Base-by-base conservation (phyloP, 1,140 invertebrate species). In the Pseudomyrmex concolor region DNA sequence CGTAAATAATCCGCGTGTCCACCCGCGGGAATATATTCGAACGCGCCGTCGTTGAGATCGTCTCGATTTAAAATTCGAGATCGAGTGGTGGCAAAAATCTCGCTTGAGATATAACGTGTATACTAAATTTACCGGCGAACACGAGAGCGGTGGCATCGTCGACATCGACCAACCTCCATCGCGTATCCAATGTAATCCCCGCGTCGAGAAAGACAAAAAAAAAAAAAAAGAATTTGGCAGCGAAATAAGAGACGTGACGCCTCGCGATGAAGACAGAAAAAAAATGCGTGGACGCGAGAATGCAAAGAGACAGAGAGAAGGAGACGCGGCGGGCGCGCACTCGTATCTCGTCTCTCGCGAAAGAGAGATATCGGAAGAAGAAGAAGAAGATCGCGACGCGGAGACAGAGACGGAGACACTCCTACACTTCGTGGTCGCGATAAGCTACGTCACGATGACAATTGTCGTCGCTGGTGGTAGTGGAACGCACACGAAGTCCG, bases 371-470 rank as follows among this genome's bases (percentile, higher is more conserved):
- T 74, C 71, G 70, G 59, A 70, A 82, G 70, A 74, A 57, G 34
- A 51, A 55, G 76, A 51, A 34, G 70, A 67, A 59, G 17, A 48
- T 34, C 17, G 54, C 71, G 72, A 25, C 22, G 22, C 22, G 22
- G 22, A 87, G 85, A 87, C 77, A 86, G 66, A 70, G 70, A 82
- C 34, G 17, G 66, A 80, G 73, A 68, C 62, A 86, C 88, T 83
- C 88, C 87, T 73, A 89, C 88, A 87, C 83, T 64, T 85, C 74
- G 62, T 83, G 34, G 86, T 89, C 87, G 86, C 85, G 66, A 87
- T 86, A 89, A 85, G 77, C 86, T 78, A 72, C 82, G 84, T 83
- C 84, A 84, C 43, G 86, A 66, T 86, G 86, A 84, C 70, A 48
- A 12, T 83, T 62, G 60, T 73, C 83, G 76, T 71, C 63, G 57